These are phyloP conservation scores for Ctenosaura bakeri DNA, from an alignment of 2,797 vertebrate genomes.

Conservation along the genomic window DNA sequence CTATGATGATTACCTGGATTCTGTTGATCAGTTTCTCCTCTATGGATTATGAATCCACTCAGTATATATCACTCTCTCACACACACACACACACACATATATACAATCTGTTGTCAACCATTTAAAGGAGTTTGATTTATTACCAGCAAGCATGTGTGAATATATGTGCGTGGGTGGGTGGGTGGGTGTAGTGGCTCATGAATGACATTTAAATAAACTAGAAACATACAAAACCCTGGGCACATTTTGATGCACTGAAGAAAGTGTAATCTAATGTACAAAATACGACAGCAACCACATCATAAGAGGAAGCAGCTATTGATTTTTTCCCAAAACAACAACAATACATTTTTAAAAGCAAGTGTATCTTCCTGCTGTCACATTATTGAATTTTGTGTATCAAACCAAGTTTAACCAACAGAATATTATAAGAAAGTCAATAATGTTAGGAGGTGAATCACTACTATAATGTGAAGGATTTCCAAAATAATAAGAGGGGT, in stretches of 20 bases:
- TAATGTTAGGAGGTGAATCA: neutral
- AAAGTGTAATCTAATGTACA: constrained; percentile 17
- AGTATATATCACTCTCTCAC: neutral
- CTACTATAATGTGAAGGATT: neutral
- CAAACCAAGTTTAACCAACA: constrained; percentile 14
- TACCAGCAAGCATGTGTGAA: neutral
- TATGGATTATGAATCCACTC: neutral
- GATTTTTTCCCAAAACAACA: neutral
- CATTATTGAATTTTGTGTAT: constrained; percentile 5
- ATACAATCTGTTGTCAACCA: neutral
- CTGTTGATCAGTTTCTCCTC: neutral
- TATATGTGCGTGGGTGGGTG: too few species aligned
- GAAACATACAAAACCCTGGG: neutral
- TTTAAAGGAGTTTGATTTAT: constrained; percentile 2
- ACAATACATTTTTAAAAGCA: neutral
- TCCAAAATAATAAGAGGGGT: neutral
- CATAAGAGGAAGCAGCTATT: constrained; percentile 19
- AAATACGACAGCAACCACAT: neutral
- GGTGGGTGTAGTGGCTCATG: neutral
- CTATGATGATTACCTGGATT: neutral
- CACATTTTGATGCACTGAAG: constrained; percentile 5
- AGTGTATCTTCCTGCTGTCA: constrained; percentile 3
- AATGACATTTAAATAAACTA: neutral
- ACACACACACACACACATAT: too few species aligned
- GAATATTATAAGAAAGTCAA: neutral